Base-by-base conservation (phyloP, 2,113 vertebrate species). In the Oophaga pumilio region DNA sequence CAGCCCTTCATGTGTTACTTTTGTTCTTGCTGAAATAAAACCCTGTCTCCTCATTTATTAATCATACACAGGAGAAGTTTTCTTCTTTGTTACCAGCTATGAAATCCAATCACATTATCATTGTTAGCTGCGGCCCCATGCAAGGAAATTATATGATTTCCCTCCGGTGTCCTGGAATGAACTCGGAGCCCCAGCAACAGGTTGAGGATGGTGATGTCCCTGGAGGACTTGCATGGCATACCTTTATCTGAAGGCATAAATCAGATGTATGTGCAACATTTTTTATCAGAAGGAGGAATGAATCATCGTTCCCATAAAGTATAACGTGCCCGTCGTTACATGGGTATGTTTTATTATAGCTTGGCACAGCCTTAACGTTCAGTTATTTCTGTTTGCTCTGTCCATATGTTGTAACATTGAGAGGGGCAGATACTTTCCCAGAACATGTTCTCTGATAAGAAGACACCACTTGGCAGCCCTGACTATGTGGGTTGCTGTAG, bases 391-490 rank as follows among this genome's bases (percentile, higher is more conserved):
- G 79, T 77, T 89, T 91, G 89, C 56, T 85, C 90, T 76, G 56
- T 88, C 93, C 89, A 50, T 22, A 77, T 89, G 26, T 17, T 57
- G 86, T 88, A 88, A 88, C 86, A 76, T 53, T 83, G 80, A 88
- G 80, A 81, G 64, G 9, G 88, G 2, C 79, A 85, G 89, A 71
- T 90, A 79, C 82, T 82, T 56, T 84, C 66, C 62, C 50, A 76
- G 81, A 88, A 90, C 91, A 79, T 79, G 84, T 76, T 91, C 87
- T 90, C 77, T 80, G 79, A 86, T 89, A 89, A 89, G 79, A 78
- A 83, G 82, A 90, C 84, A 89, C 69, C 60, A 76, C 76, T 88
- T 82, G 86, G 80, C 86, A 87, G 69, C 57, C 11, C 13, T 15
- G 33, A 33, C 14, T 66, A 76, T 76, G 86, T 82, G 85, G 86